Conservation (phyloP, 2,888 invertebrate species). For the Thereva unica region DNA sequence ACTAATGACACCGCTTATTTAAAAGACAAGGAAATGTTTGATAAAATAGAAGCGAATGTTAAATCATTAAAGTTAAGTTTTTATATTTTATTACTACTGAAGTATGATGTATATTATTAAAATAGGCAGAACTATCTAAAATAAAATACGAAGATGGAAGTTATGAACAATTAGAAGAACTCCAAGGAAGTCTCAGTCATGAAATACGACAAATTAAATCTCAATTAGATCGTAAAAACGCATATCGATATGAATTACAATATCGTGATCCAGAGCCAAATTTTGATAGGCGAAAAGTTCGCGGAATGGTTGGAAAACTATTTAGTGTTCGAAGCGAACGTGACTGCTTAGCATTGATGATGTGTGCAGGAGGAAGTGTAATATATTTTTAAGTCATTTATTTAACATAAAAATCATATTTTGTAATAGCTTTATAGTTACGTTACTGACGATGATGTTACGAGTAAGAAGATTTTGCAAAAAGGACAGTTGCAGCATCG, state of each 20-base stretch:
- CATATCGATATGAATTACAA: slow-evolving; percentile 62
- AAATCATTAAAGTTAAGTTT: slow-evolving; percentile 61
- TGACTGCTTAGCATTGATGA: slow-evolving; percentile 80
- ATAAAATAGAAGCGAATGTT: slow-evolving; percentile 62
- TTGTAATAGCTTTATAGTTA: slow-evolving; percentile 80
- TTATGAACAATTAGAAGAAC: slow-evolving; percentile 61
- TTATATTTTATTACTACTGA: slow-evolving; percentile 2
- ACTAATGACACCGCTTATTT: slow-evolving; percentile 69
- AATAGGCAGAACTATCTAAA: slow-evolving; percentile 61
- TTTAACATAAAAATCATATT: slow-evolving; percentile 20
- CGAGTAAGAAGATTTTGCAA: slow-evolving; percentile 83
- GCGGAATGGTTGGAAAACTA: slow-evolving; percentile 80
- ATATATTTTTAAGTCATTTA: slow-evolving; percentile 37
- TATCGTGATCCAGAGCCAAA: slow-evolving; percentile 78
- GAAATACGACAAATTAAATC: slow-evolving; percentile 62
- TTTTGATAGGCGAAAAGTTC: slow-evolving; percentile 70
- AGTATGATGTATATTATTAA: slow-evolving; percentile 18
- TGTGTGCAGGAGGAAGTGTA: slow-evolving; percentile 83
- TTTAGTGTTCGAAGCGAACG: slow-evolving; percentile 72
- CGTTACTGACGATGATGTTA: slow-evolving; percentile 83
- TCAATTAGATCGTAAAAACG: slow-evolving; percentile 50
- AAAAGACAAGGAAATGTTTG: slow-evolving; percentile 66
- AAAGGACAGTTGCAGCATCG: slow-evolving; percentile 77
- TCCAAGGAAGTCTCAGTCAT: slow-evolving; percentile 60
- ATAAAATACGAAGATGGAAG: slow-evolving; percentile 67